Conservation (phyloP, 2,113 vertebrate genomes). For the Rhinogobius similis region DNA sequence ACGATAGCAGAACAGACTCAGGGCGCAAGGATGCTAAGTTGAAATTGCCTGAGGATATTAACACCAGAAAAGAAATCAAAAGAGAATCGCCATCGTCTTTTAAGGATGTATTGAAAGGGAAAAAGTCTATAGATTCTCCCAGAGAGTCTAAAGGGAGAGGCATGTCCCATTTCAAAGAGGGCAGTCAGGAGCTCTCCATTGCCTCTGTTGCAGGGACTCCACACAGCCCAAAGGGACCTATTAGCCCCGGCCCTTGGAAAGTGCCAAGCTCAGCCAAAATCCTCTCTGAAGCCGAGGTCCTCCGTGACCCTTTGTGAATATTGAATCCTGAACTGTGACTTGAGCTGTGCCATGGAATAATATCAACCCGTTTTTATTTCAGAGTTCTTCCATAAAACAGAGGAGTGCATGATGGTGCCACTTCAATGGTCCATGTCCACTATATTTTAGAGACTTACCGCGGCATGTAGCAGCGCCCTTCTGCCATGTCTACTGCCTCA, state of each 20-base stretch:
- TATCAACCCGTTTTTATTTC: conserved; percentile 35
- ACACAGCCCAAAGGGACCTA: conserved; percentile 69
- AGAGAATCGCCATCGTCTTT: conserved; percentile 27
- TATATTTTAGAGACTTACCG: conserved; percentile 32
- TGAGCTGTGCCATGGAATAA: conserved; percentile 35
- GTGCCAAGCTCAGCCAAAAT: conserved; percentile 82
- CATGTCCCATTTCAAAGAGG: conserved; percentile 37
- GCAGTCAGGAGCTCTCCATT: conserved; percentile 9
- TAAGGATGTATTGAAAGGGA: conserved; percentile 35
- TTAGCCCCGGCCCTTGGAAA: conserved; percentile 88
- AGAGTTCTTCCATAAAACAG: conserved; percentile 64
- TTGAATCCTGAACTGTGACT: conserved; percentile 21
- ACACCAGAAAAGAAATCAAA: conserved; percentile 28
- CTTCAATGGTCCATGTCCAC: conserved; percentile 28
- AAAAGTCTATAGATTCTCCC: conserved; percentile 18
- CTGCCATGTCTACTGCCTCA: conserved; percentile 56
- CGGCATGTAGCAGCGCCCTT: conserved; percentile 64
- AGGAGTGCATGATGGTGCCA: conserved; percentile 33
- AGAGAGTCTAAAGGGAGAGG: conserved; percentile 33
- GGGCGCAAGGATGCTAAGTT: conserved; percentile 33
- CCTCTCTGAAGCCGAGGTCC: conserved; percentile 72
- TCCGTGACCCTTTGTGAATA: conserved; percentile 65
- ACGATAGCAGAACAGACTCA: conserved; percentile 43
- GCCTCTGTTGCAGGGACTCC: conserved; percentile 48
- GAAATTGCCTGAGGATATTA: conserved; percentile 27